Conservation (phyloP, 1,140 invertebrate genomes). For the Doryteuthis pealeii region DNA sequence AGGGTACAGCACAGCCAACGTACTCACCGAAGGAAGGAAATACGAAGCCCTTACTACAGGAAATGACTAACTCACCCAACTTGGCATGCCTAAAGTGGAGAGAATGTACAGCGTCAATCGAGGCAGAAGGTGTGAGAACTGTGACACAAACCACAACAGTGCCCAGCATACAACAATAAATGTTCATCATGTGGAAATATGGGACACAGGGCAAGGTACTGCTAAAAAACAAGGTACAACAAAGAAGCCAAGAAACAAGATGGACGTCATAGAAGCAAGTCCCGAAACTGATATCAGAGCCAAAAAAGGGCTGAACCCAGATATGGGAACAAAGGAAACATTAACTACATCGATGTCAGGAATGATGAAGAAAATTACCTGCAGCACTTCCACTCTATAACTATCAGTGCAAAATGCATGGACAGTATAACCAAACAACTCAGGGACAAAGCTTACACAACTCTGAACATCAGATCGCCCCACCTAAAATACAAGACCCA, state of each 20-base stretch:
- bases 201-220: slow-evolving; percentile 12
- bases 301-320: too few species aligned
- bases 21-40: slow-evolving; percentile 11
- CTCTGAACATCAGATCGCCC: background rate
- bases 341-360: background rate
- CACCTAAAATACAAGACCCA: background rate
- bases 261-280: background rate
- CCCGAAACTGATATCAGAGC: too few species aligned
- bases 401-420: background rate
- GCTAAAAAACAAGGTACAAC: background rate
- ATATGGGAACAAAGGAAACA: too few species aligned
- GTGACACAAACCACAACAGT: slow-evolving; percentile 10
- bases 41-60: slow-evolving; percentile 15
- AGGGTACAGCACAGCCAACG: background rate
- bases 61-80: slow-evolving; percentile 1
- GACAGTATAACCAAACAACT: too few species aligned
- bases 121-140: slow-evolving; percentile 5
- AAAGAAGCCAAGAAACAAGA: background rate
- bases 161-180: slow-evolving; percentile 14
- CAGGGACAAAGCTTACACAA: background rate
- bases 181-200: slow-evolving; percentile 14
- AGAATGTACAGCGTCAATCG: background rate
- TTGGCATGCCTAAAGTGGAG: background rate
- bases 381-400: background rate
- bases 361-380: background rate